Evolutionary conservation across 2,888 invertebrate species (phyloP), one percentile per base, ranked within the genome.

Genomic region (Elysia crispata): DNA sequence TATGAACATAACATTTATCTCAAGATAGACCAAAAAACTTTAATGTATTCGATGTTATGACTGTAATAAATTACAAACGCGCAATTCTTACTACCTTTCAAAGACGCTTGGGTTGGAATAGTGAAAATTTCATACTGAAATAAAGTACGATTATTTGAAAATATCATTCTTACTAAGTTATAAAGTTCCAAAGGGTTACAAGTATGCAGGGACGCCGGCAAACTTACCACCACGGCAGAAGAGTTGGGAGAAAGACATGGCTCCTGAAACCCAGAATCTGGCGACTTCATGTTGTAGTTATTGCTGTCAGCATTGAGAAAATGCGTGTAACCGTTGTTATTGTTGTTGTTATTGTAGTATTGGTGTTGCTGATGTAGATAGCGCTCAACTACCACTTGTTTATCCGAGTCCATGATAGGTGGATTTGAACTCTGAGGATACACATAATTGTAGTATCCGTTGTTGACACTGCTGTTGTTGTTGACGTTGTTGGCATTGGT

Each of bases 251-350:
- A 89, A 28, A 86, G 80, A 77, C 90, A 89, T 0, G 87, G 86
- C 75, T 91, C 91, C 33, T 88, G 85, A 80, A 86, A 90, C 1
- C 91, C 91, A 69, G 89, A 89, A 79, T 91, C 91, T 5, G 91
- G 89, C 5, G 91, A 91, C 74, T 76, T 80, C 80, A 76, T 80
- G 76, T 60, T 83, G 79, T 70, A 80, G 83, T 20, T 81, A 67
- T 31, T 83, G 82, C 28, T 81, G 83, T 57, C 74, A 23, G 72
- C 50, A 49, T 62, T 74, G 79, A 82, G 62, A 81, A 82, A 20
- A 81, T 83, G 67, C 0, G 69, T 54, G 30, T 69, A 80, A 75
- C 70, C 23, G 15, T n/a, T 79, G 77, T 28, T 31, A n/a, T n/a
- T n/a, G 31, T 69, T 69, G n/a, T 79, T 64, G 30, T 60, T 41